Evolutionary conservation across 2,113 vertebrate genomes (phyloP).

Genomic region (Micronisus gabar): DNA sequence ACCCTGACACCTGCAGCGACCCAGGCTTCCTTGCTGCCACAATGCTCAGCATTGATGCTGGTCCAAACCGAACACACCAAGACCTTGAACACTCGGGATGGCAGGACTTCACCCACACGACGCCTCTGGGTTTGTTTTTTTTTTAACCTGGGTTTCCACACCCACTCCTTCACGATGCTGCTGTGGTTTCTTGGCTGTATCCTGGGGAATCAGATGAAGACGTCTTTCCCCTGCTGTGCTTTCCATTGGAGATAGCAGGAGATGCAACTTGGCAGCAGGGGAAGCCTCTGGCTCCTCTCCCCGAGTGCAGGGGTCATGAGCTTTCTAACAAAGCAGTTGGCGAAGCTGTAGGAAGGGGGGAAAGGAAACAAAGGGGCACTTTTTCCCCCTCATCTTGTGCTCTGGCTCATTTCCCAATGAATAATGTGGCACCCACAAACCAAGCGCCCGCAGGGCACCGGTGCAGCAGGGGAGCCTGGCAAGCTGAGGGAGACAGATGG

Average conservation of each 20-base stretch:
- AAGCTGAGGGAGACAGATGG: neutral
- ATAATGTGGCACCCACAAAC: neutral
- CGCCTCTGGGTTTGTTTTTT: neutral
- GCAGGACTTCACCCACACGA: too few relatives aligned
- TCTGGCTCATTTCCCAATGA: neutral
- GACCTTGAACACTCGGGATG: rapidly evolving
- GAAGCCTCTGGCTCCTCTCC: neutral
- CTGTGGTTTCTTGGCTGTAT: neutral
- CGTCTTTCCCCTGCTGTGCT: rapidly evolving
- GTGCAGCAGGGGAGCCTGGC: neutral
- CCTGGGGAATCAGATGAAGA: neutral
- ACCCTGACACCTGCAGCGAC: too few relatives aligned
- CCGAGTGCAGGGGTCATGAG: neutral
- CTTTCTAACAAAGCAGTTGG: neutral
- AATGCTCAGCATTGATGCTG: rapidly evolving
- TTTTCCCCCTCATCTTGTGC: too few relatives aligned
- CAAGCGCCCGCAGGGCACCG: rapidly evolving
- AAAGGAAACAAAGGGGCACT: neutral
- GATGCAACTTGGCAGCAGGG: rapidly evolving
- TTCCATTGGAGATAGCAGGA: neutral
- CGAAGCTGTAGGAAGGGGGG: neutral
- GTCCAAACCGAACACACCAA: neutral
- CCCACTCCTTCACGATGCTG: rapidly evolving
- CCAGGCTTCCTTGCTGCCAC: neutral
- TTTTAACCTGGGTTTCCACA: too few relatives aligned